Evolutionary conservation across 2,113 vertebrate genomes (phyloP).

Genomic region (Gobius niger): DNA sequence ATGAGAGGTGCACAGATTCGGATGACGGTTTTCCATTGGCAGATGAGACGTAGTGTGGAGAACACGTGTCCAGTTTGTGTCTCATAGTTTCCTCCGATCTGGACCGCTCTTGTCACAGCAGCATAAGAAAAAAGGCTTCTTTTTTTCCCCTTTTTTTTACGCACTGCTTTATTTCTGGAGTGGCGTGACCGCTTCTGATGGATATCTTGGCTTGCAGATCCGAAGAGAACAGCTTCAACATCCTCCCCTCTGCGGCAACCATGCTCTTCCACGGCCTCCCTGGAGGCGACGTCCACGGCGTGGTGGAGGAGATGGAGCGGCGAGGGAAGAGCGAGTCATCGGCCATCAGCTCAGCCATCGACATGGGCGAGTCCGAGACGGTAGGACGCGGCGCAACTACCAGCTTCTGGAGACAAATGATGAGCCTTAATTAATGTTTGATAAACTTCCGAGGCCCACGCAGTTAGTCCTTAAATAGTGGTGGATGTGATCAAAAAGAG

Average conservation of each 20-base stretch:
- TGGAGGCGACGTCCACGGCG: conserved; percentile 95
- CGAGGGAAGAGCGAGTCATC: conserved; percentile 92
- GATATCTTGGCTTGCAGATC: conserved; percentile 85
- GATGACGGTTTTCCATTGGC: conserved; percentile 66
- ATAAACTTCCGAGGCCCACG: conserved; percentile 1
- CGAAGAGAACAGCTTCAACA: conserved; percentile 81
- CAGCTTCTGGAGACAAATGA: neutral
- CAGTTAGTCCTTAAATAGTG: neutral
- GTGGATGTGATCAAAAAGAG: too few relatives aligned
- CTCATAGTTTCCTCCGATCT: conserved; percentile 62
- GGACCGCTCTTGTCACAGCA: conserved; percentile 67
- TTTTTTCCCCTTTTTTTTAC: neutral
- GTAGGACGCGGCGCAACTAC: conserved; percentile 74
- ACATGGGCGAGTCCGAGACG: conserved; percentile 97
- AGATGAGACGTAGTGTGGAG: conserved; percentile 71
- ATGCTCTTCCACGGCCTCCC: conserved; percentile 99
- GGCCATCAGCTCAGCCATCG: conserved; percentile 97
- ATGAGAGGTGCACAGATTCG: conserved; percentile 64
- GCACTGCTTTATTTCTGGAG: conserved; percentile 21
- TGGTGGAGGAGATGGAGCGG: conserved; percentile 98
- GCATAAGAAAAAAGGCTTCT: conserved; percentile 52
- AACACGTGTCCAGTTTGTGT: conserved; percentile 70
- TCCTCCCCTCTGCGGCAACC: conserved; percentile 78
- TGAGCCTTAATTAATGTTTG: neutral
- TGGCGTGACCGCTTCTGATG: conserved; percentile 79